Evolutionary conservation across 2,888 invertebrate species (phyloP).

Genomic region (Labia minor): DNA sequence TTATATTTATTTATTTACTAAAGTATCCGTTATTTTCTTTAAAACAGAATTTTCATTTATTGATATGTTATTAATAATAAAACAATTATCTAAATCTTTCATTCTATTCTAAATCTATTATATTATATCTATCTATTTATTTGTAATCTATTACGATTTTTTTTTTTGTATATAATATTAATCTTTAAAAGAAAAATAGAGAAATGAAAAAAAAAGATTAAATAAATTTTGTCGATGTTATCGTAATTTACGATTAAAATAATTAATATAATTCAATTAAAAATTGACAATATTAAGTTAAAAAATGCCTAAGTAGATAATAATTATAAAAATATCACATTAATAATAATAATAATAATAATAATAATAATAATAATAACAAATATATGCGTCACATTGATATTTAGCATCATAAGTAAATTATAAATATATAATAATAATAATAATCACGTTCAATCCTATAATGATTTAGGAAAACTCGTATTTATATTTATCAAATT

Average conservation of each 20-base stretch:
- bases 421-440: not conserved
- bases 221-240: slow-evolving; percentile 22
- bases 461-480: too few species aligned
- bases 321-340: slow-evolving; percentile 16
- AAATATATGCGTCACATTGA: not conserved
- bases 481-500: too few species aligned
- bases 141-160: too few species aligned
- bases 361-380: not conserved
- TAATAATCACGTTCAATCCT: too few species aligned
- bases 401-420: not conserved
- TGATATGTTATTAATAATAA: not conserved
- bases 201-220: not conserved
- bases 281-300: slow-evolving; percentile 24
- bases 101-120: slow-evolving; percentile 29
- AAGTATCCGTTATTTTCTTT: slow-evolving; percentile 15
- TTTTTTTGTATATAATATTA: slow-evolving; percentile 21
- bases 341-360: slow-evolving; percentile 16
- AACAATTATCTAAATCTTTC: slow-evolving; percentile 22
- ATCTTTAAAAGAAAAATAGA: slow-evolving; percentile 17
- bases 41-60: not conserved
- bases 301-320: slow-evolving; percentile 30
- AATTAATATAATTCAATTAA: slow-evolving; percentile 35
- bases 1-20: slow-evolving; percentile 16
- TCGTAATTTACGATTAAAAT: slow-evolving; percentile 21
- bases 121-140: not conserved